A percentile compares a stretch with the other conserved stretches of the same genome.
Conservation (phyloP, 2,797 vertebrate genomes). For the Amphiprion clarkii region DNA sequence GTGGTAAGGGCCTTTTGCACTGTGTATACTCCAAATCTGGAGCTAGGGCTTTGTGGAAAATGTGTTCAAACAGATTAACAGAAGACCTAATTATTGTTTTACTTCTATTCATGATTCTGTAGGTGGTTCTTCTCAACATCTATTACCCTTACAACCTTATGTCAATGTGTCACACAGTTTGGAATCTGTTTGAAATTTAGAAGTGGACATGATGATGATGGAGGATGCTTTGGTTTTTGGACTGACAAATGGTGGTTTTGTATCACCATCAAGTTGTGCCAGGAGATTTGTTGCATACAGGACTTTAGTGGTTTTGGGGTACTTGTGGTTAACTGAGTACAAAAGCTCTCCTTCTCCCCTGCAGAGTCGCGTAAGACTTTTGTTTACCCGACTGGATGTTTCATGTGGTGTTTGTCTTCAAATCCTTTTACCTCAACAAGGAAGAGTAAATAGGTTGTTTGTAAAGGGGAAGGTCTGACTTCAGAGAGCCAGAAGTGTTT, state of each 20-base stretch:
- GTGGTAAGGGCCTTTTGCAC: conserved; percentile 87
- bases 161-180: conserved; percentile 13
- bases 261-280: conserved; percentile 36
- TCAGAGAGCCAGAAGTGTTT: conserved; percentile 55
- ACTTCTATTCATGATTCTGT: conserved; percentile 33
- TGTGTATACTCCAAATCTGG: conserved; percentile 22
- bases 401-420: conserved; percentile 67
- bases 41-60: conserved; percentile 34
- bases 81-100: conserved; percentile 42
- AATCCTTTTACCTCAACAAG: conserved; percentile 56
- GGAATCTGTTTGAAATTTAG: conserved; percentile 16
- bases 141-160: neutral
- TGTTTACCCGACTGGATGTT: conserved; percentile 62
- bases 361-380: conserved; percentile 47
- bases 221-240: conserved; percentile 16
- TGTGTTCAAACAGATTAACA: conserved; percentile 39
- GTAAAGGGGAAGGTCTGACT: conserved; percentile 33
- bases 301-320: conserved; percentile 54
- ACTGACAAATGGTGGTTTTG: conserved; percentile 20
- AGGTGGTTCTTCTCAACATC: conserved; percentile 5
- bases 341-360: conserved; percentile 35
- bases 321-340: conserved; percentile 40
- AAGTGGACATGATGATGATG: conserved; percentile 9
- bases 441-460: conserved; percentile 67
- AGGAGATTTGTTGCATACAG: conserved; percentile 27